Conservation (phyloP, 2,888 invertebrate genomes). For the Hirtodrosophila alboralis region DNA sequence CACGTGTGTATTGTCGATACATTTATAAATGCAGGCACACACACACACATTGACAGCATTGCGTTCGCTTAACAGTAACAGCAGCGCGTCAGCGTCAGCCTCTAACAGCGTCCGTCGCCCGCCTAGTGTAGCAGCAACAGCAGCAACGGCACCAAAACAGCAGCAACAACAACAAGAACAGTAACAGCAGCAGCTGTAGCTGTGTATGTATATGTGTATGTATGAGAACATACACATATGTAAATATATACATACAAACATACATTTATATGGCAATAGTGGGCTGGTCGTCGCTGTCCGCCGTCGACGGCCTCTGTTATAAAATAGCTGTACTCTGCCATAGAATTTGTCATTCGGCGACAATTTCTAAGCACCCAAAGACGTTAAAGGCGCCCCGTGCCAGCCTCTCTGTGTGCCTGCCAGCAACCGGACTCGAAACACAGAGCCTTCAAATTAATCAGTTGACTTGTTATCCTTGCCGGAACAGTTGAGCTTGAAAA, state of each 20-base stretch:
- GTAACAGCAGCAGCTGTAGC: constrained; percentile 10
- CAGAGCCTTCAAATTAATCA: constrained; percentile 22
- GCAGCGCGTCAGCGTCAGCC: constrained; percentile 13
- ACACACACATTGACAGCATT: constrained; percentile 1
- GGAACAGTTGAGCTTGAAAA: constrained; percentile 25
- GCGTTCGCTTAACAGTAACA: constrained; percentile 39
- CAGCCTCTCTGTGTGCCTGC: constrained; percentile 21
- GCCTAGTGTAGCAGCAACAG: constrained; percentile 6
- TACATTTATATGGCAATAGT: constrained; percentile 21
- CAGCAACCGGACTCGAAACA: constrained; percentile 10
- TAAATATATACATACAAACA: constrained; percentile 8
- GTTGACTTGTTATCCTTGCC: constrained; percentile 35
- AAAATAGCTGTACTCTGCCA: constrained; percentile 68
- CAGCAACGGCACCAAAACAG: constrained; percentile 3
- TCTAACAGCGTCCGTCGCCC: too few species aligned
- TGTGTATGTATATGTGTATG: constrained; percentile 11
- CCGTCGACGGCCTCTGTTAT: constrained; percentile 57
- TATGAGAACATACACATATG: constrained; percentile 2
- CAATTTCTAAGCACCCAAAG: constrained; percentile 70
- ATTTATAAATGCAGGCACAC: constrained; percentile 11
- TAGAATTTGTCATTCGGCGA: constrained; percentile 72
- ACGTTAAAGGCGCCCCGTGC: constrained; percentile 57
- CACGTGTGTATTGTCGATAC: constrained; percentile 46
- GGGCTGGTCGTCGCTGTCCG: constrained; percentile 40
- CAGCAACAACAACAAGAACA: constrained; percentile 16